Percentiles rank a stretch among this genome's conserved stretches.
phyloP scores from a whole-genome alignment of 1,140 invertebrate genomes.

The Lordiphosa stackelbergi region DNA sequence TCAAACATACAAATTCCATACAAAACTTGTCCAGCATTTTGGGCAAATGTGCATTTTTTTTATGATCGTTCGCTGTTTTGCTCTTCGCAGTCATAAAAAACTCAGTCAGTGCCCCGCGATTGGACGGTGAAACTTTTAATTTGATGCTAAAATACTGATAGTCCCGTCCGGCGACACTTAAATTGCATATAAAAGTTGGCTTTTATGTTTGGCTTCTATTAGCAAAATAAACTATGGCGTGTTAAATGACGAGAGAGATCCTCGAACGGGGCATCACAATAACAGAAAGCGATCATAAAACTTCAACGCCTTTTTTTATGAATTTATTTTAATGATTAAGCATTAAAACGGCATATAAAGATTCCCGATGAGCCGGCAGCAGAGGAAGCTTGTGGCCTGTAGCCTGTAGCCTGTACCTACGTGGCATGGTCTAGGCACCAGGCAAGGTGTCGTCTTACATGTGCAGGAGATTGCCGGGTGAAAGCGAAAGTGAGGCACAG shows the following conservation, averaged over 20 bases:
- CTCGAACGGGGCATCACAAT: constrained; percentile 21
- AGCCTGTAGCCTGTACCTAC: constrained; percentile 8
- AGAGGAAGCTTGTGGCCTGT: constrained; percentile 3
- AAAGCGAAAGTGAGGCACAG: constrained; percentile 67
- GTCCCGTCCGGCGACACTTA: constrained; percentile 39
- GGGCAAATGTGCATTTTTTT: background rate
- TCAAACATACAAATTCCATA: constrained; percentile 40
- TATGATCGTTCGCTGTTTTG: background rate
- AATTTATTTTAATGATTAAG: constrained; percentile 31
- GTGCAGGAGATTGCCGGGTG: constrained; percentile 27
- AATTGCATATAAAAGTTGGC: constrained; percentile 67
- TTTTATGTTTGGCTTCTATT: constrained; percentile 71
- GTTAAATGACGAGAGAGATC: constrained; percentile 57
- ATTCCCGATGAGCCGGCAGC: constrained; percentile 9
- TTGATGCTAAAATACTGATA: constrained; percentile 63
- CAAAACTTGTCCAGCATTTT: constrained; percentile 21
- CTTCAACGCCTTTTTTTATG: constrained; percentile 21
- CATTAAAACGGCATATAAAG: constrained; percentile 24
- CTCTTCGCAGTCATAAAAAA: constrained; percentile 9
- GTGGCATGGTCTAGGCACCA: constrained; percentile 3
- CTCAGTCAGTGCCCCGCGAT: background rate
- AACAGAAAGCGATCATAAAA: constrained; percentile 31
- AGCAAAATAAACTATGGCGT: constrained; percentile 70
- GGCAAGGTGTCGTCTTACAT: constrained; percentile 64
- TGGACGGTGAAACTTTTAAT: constrained; percentile 46